phyloP scores from a whole-genome alignment of 2,888 invertebrate genomes.

The Cheiracanthium punctorium region DNA sequence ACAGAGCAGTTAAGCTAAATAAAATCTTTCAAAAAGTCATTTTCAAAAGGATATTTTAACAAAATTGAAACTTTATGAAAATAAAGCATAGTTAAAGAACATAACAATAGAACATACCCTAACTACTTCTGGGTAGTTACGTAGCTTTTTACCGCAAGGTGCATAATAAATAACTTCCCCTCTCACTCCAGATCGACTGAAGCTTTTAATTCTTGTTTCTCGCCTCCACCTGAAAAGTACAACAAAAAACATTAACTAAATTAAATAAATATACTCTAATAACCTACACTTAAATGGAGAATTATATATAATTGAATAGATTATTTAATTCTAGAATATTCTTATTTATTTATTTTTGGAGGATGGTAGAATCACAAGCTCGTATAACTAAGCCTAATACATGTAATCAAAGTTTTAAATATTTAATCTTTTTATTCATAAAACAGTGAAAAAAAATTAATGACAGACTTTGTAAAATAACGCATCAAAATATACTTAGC shows the following conservation, averaged over 20 bases:
- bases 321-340: background rate
- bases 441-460: too few species aligned
- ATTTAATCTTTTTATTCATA: too few species aligned
- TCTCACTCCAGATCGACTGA: constrained; percentile 89
- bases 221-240: constrained; percentile 83
- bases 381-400: too few species aligned
- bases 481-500: too few species aligned
- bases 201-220: constrained; percentile 91
- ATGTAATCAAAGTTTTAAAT: too few species aligned
- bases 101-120: constrained; percentile 75
- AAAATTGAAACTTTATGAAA: too few species aligned
- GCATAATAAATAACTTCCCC: constrained; percentile 95
- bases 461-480: too few species aligned
- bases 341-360: too few species aligned
- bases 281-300: too few species aligned
- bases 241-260: background rate
- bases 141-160: constrained; percentile 82
- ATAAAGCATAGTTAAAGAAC: background rate
- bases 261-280: background rate
- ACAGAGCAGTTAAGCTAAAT: background rate
- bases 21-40: too few species aligned
- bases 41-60: too few species aligned
- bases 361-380: too few species aligned
- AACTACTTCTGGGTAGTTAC: constrained; percentile 80
- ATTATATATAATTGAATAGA: background rate